These are phyloP conservation scores for Xiphophorus maculatus DNA, from an alignment of 2,113 vertebrate species.

Conservation along the genomic window DNA sequence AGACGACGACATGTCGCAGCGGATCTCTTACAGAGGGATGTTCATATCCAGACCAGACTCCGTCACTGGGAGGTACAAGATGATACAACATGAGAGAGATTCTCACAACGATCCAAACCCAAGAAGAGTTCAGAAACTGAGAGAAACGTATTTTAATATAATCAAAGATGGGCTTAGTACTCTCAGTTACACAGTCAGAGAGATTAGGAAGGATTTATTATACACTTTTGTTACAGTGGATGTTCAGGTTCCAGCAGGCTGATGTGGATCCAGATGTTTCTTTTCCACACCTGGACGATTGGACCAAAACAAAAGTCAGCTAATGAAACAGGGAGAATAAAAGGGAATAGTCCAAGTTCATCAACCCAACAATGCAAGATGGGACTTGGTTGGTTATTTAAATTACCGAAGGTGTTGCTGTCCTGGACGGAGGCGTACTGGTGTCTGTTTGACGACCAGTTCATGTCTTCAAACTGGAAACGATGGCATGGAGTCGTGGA, in stretches of 20 bases:
- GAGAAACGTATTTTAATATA: conserved; percentile 83
- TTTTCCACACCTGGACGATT: too few relatives aligned
- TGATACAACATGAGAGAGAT: conserved; percentile 90
- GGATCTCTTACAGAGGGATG: conserved; percentile 73
- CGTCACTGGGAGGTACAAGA: conserved; percentile 85
- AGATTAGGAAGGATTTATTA: not conserved
- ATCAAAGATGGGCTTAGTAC: conserved; percentile 86
- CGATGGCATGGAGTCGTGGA: too few relatives aligned
- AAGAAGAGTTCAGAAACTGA: conserved; percentile 70
- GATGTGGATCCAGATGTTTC: not conserved
- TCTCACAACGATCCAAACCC: conserved; percentile 89
- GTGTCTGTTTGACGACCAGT: too few relatives aligned
- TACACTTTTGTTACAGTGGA: not conserved
- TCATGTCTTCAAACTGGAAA: too few relatives aligned
- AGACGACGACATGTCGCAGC: conserved; percentile 91
- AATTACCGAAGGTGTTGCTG: too few relatives aligned
- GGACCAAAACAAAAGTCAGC: too few relatives aligned
- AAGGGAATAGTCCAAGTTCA: too few relatives aligned
- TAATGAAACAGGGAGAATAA: too few relatives aligned
- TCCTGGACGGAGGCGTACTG: too few relatives aligned
- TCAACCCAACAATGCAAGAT: too few relatives aligned
- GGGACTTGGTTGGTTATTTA: too few relatives aligned
- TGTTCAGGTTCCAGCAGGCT: not conserved
- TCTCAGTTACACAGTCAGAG: conserved; percentile 82
- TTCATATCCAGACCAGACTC: conserved; percentile 86